Evolutionary conservation across 2,797 vertebrate species (phyloP), one percentile per base, ranked within the genome.

Genomic region (Aldrovandia affinis): DNA sequence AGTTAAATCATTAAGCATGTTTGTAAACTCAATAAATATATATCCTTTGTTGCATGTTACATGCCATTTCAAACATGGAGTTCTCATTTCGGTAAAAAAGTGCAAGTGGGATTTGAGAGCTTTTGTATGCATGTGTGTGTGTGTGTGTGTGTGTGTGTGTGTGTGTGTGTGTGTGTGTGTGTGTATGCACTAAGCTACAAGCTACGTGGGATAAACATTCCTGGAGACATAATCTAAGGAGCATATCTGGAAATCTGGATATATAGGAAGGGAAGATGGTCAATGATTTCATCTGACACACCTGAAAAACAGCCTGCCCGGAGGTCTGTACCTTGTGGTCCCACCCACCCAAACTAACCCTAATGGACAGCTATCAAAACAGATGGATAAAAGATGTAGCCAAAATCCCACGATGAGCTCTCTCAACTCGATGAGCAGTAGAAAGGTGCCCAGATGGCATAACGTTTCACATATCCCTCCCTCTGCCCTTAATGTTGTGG

Each of bases 401-500:
- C 10, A 14, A 2, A 20, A 10, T 15, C 18, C 55, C 55, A 15
- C 55, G 15, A 2, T 6, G 59, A 18, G 61, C 30, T 54, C 9
- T n/a, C 87, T 85, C 87, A 87, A 80, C 78, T 87, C 80, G 28
- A 89, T 88, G 85, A 89, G 36, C 9, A 33, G 33, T 18, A 36
- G 30, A 78, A 80, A n/a, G n/a, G n/a, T n/a, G n/a, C n/a, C n/a
- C n/a, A n/a, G n/a, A n/a, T n/a, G n/a, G n/a, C n/a, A n/a, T n/a
- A n/a, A n/a, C n/a, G n/a, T n/a, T n/a, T n/a, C n/a, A n/a, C n/a
- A n/a, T n/a, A n/a, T n/a, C n/a, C n/a, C n/a, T n/a, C n/a, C n/a
- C n/a, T n/a, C n/a, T n/a, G n/a, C n/a, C n/a, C n/a, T n/a, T n/a
- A n/a, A n/a, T n/a, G n/a, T n/a, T n/a, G n/a, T n/a, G n/a, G n/a